A percentile compares a stretch with the other conserved stretches of the same genome.
Conservation (phyloP, 2,113 vertebrate genomes). For the Callipepla californica region DNA sequence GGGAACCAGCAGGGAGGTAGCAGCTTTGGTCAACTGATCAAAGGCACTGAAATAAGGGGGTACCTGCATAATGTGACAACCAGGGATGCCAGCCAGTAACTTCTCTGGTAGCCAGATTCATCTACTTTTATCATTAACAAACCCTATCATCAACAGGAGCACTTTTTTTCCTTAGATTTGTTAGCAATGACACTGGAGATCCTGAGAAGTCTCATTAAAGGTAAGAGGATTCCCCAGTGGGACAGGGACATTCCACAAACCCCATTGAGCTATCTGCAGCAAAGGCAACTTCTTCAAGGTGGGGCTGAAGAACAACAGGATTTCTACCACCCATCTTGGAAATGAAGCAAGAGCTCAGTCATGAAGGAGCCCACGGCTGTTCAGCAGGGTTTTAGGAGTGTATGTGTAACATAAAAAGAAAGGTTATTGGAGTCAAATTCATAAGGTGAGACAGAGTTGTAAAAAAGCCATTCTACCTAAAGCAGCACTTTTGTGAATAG, state of each 20-base stretch:
- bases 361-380: not conserved
- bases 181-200: not conserved
- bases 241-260: not conserved
- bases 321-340: not conserved
- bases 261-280: not conserved
- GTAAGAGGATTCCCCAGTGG: not conserved
- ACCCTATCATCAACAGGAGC: accelerated
- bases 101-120: not conserved
- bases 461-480: not conserved
- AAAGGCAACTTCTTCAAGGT: not conserved
- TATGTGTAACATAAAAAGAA: not conserved
- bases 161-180: not conserved
- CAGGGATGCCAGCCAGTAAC: not conserved
- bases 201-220: not conserved
- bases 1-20: not conserved
- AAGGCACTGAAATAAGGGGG: not conserved
- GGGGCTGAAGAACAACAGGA: not conserved
- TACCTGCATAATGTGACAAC: accelerated
- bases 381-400: not conserved
- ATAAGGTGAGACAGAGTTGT: not conserved
- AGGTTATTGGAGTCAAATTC: not conserved
- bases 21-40: not conserved
- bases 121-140: not conserved
- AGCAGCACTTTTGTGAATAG: not conserved
- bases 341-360: not conserved